Evolutionary conservation across 2,888 invertebrate genomes (phyloP).

Genomic region (Calameuta idolon): DNA sequence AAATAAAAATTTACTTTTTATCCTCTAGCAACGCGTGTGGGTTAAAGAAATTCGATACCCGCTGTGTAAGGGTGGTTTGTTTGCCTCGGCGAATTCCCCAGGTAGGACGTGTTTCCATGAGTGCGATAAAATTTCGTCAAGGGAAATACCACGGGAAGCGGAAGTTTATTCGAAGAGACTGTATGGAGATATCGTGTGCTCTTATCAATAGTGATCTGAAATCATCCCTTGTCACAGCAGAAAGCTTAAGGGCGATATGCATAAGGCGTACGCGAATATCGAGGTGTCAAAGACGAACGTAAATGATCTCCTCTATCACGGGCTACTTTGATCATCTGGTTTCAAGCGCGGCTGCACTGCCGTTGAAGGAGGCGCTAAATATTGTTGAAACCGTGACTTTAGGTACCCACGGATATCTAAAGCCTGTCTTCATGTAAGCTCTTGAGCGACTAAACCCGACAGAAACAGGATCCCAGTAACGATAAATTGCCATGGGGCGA

Average conservation of each 20-base stretch:
- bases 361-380: not conserved
- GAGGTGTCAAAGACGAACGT: not conserved
- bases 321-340: not conserved
- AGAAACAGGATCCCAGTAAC: not conserved
- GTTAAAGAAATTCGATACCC: not conserved
- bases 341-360: not conserved
- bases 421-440: not conserved
- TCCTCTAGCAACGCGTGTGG: not conserved
- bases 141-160: not conserved
- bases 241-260: not conserved
- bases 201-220: not conserved
- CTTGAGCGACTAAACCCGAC: not conserved
- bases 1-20: not conserved
- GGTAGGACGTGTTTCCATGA: not conserved
- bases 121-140: not conserved
- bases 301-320: not conserved
- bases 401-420: not conserved
- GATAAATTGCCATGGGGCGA: not conserved
- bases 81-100: not conserved
- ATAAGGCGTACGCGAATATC: not conserved
- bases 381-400: not conserved
- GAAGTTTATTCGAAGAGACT: not conserved
- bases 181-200: not conserved
- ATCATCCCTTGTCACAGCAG: not conserved
- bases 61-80: not conserved